Evolutionary conservation across 2,113 vertebrate species (phyloP), one percentile per base, ranked within the genome.

Genomic region (Dascyllus trimaculatus): DNA sequence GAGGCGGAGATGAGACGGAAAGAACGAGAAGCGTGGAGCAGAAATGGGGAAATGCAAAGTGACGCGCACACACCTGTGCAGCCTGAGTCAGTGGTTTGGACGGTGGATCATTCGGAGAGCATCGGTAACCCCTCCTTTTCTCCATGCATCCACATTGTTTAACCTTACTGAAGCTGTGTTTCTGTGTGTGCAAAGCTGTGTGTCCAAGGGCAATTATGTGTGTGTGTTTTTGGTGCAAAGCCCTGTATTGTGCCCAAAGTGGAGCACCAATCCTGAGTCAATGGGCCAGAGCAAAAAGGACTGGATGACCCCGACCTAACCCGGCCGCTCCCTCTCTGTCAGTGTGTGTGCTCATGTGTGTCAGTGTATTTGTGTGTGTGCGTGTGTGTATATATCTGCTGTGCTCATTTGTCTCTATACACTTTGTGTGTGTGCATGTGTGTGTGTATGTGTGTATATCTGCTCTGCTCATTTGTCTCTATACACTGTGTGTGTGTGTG

Each of bases 231-330:
- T 72, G 75, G 49, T 71, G 85, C 59, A 86, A 91, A 93, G 85
- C 85, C 89, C 52, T 78, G 77, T 11, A 86, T 93, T 93, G 91
- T 92, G 78, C 46, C 60, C 80, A 85, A 86, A 92, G 85, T 89
- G 71, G 78, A 85, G 75, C 74, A 70, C 59, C 70, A 82, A 89
- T 92, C 81, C 78, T 58, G 77, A 90, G 84, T 92, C 91, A 93
- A 93, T 91, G 86, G 84, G 78, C 77, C 85, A 79, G 71, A 88
- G 84, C 67, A 60, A 85, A 35, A 89, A 87, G 74, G 73, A 45
- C 75, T 56, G 58, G 69, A 59, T 89, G 87, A 90, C 90, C 92
- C 79, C 25, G 14, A 52, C 82, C 78, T 88, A 73, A 90, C 87
- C 90, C 48, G 18, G 46, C 80, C 38, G 40, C 81, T 85, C 86